These are phyloP conservation scores for Brachionichthys hirsutus DNA, from an alignment of 2,113 vertebrate species.

Conservation along the genomic window DNA sequence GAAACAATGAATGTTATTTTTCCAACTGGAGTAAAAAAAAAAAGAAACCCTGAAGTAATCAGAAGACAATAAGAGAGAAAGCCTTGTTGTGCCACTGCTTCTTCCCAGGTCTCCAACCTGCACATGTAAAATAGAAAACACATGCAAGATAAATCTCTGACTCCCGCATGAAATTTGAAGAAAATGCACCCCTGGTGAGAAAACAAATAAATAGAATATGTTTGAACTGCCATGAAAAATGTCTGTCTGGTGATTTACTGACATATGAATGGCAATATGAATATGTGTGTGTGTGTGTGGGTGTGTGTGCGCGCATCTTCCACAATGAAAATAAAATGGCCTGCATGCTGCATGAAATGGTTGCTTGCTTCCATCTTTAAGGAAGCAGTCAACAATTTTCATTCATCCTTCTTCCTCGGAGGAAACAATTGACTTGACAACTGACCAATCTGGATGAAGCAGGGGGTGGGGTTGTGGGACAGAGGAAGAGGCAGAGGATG, in stretches of 20 bases:
- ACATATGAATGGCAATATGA: conserved; percentile 43
- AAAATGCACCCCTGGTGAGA: conserved; percentile 37
- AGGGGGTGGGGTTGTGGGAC: conserved; percentile 2
- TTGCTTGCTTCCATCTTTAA: conserved; percentile 36
- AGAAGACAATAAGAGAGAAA: conserved; percentile 64
- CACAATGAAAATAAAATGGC: conserved; percentile 28
- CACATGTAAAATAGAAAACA: conserved; percentile 59
- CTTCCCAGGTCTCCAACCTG: conserved; percentile 50
- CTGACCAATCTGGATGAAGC: conserved; percentile 54
- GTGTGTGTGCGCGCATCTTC: not conserved
- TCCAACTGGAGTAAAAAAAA: conserved; percentile 63
- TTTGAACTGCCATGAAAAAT: conserved; percentile 30
- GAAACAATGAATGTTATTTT: conserved; percentile 70
- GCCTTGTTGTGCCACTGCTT: conserved; percentile 47
- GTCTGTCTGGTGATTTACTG: conserved; percentile 44
- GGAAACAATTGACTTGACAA: conserved; percentile 51
- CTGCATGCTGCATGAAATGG: conserved; percentile 20
- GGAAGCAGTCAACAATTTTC: conserved; percentile 38
- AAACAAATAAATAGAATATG: conserved; percentile 38
- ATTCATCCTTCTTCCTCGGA: conserved; percentile 41
- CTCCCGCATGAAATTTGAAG: conserved; percentile 24
- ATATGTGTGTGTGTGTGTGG: conserved; percentile 5
- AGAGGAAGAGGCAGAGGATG: not conserved
- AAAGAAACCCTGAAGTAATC: conserved; percentile 64
- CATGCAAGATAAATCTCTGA: conserved; percentile 54